phyloP scores from a whole-genome alignment of 2,888 invertebrate species.

The Petrolisthes cinctipes region DNA sequence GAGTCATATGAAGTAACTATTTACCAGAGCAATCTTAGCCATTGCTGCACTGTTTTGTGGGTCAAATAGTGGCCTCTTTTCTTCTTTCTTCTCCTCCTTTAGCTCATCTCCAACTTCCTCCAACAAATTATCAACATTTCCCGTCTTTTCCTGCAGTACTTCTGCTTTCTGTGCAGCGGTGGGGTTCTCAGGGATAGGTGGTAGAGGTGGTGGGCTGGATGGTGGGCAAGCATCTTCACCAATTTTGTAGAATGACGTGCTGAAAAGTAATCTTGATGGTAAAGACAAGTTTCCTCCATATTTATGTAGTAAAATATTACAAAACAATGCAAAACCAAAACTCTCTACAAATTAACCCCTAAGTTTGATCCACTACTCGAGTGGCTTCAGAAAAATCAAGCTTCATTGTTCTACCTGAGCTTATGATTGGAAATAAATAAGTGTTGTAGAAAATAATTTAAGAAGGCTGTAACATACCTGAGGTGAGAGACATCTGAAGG shows the following conservation, averaged over 20 bases:
- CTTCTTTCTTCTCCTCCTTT: conserved; percentile 40
- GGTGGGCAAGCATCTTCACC: conserved; percentile 27
- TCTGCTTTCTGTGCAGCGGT: conserved; percentile 2
- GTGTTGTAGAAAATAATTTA: no score
- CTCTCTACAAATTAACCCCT: no score
- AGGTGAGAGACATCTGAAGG: conserved; percentile 36
- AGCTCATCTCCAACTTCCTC: conserved; percentile 30
- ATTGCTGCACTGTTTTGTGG: conserved; percentile 59
- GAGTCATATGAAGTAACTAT: not conserved
- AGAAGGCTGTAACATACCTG: conserved; percentile 17
- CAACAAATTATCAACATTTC: not conserved
- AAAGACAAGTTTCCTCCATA: not conserved
- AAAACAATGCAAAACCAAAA: no score
- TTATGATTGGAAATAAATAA: not conserved
- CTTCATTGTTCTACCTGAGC: no score
- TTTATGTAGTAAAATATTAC: not conserved
- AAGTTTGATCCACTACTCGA: no score
- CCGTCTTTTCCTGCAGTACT: conserved; percentile 4
- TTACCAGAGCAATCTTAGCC: conserved; percentile 62
- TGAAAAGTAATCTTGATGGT: not conserved
- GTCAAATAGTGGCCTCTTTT: conserved; percentile 52
- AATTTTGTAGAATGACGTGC: conserved; percentile 32
- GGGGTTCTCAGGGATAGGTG: conserved; percentile 28
- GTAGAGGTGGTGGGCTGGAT: conserved; percentile 33
- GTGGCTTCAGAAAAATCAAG: no score